Evolutionary conservation across 2,797 vertebrate genomes (phyloP).

Genomic region (Hippoglossus hippoglossus): DNA sequence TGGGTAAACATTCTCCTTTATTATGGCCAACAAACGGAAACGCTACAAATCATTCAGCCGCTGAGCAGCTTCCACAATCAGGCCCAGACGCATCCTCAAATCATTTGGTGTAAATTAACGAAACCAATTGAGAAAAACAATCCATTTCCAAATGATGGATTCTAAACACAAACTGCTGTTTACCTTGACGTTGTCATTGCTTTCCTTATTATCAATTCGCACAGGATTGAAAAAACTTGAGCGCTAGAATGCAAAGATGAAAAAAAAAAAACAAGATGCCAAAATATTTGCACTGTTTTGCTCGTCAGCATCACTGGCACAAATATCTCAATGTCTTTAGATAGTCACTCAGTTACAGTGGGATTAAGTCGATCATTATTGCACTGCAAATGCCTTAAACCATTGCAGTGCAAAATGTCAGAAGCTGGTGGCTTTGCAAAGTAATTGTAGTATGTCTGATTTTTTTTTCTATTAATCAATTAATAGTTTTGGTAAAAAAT

Average conservation of each 20-base stretch:
- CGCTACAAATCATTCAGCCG: conserved; percentile 78
- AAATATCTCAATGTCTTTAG: conserved; percentile 18
- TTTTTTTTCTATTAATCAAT: too few species aligned
- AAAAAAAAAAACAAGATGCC: conserved; percentile 26
- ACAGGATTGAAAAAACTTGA: conserved; percentile 59
- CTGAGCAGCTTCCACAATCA: conserved; percentile 69
- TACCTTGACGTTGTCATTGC: conserved; percentile 66
- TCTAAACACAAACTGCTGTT: conserved; percentile 72
- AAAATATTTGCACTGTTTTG: conserved; percentile 30
- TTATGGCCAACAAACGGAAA: conserved; percentile 75
- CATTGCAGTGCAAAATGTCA: conserved; percentile 16
- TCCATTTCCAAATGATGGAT: conserved; percentile 78
- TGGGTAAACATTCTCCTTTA: conserved; percentile 83
- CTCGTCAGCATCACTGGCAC: conserved; percentile 24
- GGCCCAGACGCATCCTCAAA: conserved; percentile 78
- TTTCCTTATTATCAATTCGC: conserved; percentile 68
- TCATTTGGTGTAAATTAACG: conserved; percentile 79
- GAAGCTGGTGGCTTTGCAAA: conserved; percentile 19
- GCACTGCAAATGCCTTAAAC: conserved; percentile 13
- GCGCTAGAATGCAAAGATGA: conserved; percentile 51
- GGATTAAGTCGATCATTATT: conserved; percentile 20
- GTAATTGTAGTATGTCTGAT: neutral
- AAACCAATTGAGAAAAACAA: conserved; percentile 76
- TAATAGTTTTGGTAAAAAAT: too few species aligned
- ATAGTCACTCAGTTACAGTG: conserved; percentile 15